Evolutionary conservation across 1,140 invertebrate species (phyloP), one percentile per base, ranked within the genome.

Genomic region (Melitaea cinxia): DNA sequence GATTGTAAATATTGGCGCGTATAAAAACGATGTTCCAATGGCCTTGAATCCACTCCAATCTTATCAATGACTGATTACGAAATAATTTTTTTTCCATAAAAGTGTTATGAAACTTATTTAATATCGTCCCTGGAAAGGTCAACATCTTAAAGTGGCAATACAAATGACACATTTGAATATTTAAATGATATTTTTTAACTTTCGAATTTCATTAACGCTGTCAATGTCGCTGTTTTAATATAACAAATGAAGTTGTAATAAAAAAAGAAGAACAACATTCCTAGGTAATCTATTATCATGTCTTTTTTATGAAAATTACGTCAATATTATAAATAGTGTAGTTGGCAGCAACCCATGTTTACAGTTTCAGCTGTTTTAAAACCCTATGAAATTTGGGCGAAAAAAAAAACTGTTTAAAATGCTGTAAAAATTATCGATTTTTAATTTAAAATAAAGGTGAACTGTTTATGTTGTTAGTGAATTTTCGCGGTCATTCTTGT

Each of bases 31-130:
- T 69, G 64, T 66, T 63, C 35, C 61, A 37, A 50, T 72, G 75
- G 65, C 82, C 82, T 87, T 87, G 81, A 80, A 76, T 77, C 65
- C 58, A 69, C 45, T 66, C 72, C 70, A 80, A 85, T 79, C 78
- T 87, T 83, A 87, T 87, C 84, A 73, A 52, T 69, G 65, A 75
- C 73, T 78, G 82, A 85, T 83, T 85, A 77, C 77, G 58, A 63
- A 70, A 75, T 72, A 70, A 73, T 78, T 80, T 80, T 78, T n/a
- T 73, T 68, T 62, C 68, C 66, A 66, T 42, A 63, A 61, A 58
- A 60, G 15, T 59, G 50, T 63, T 67, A 42, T 50, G 37, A 63
- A 56, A 66, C 50, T 55, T 26, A 47, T 33, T 39, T 19, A 65
- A 59, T 42, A 55, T 66, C 50, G 21, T 23, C 19, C 19, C 14